These are phyloP conservation scores for Pelagia noctiluca DNA, from an alignment of 30 jellyfish, hydroid and myxozoan genomes.

Conservation along the genomic window DNA sequence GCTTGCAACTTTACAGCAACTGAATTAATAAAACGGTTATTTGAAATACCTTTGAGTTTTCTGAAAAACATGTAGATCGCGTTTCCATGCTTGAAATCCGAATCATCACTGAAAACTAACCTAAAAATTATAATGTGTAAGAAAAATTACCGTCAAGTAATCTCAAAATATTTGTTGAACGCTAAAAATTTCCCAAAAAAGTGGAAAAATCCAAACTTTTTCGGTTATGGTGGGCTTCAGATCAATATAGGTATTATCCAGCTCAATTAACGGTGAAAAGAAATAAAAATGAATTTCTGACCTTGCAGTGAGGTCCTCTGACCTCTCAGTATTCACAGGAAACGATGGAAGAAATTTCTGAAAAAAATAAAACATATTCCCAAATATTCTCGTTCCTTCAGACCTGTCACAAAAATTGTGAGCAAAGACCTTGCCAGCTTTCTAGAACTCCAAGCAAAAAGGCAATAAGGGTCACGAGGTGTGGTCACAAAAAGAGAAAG, in stretches of 20 bases:
- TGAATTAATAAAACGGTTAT: neutral
- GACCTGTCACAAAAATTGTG: too few species aligned
- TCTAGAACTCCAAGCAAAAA: too few species aligned
- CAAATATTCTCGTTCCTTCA: too few species aligned
- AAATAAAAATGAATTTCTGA: neutral
- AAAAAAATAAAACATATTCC: neutral
- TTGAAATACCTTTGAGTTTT: conserved; percentile 52
- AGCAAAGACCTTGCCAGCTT: too few species aligned
- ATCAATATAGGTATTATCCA: neutral
- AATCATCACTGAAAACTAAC: conserved; percentile 55
- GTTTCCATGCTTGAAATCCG: conserved; percentile 71
- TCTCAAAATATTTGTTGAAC: too few species aligned
- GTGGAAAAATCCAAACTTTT: neutral
- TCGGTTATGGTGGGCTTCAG: neutral
- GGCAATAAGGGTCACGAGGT: too few species aligned
- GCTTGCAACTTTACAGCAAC: too few species aligned
- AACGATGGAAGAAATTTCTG: conserved; percentile 30
- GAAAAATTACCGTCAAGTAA: too few species aligned
- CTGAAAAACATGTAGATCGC: conserved; percentile 51
- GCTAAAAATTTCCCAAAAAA: neutral
- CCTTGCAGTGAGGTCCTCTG: conserved; percentile 48
- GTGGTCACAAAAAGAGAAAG: too few species aligned
- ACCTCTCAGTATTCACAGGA: conserved; percentile 16
- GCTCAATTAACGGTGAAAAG: neutral
- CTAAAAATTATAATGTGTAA: conserved; percentile 2